These are phyloP conservation scores for Oceanites oceanicus DNA, from an alignment of 2,113 vertebrate genomes.

Conservation along the genomic window DNA sequence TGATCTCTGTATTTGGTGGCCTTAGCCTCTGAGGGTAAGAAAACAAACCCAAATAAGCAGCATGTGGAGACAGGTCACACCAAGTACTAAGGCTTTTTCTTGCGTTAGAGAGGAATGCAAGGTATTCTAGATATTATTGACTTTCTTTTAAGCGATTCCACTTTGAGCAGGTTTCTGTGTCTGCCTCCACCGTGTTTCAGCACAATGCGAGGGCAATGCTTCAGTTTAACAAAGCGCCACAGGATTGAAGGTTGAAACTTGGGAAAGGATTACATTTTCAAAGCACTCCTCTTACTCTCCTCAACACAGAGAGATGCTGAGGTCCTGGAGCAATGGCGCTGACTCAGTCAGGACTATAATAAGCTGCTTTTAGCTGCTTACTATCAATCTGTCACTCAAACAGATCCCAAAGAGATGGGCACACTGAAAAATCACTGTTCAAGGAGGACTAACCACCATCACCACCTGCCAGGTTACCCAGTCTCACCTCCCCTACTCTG, in stretches of 20 bases:
- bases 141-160: background rate
- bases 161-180: background rate
- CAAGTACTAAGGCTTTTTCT: background rate
- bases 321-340: background rate
- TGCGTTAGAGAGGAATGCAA: constrained; percentile 9
- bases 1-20: background rate
- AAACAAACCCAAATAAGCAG: constrained; percentile 22
- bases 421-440: background rate
- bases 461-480: background rate
- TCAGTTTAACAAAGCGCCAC: background rate
- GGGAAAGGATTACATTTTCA: background rate
- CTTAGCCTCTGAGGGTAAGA: background rate
- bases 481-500: background rate
- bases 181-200: background rate
- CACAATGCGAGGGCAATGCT: background rate
- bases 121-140: background rate
- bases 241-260: background rate
- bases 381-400: background rate
- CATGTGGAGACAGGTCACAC: background rate
- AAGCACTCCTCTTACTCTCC: background rate
- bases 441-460: background rate
- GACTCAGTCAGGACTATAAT: background rate
- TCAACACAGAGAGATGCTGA: background rate
- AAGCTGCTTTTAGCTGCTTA: background rate
- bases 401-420: background rate